Conservation (phyloP, 2,888 invertebrate genomes). For the Rhopalosiphum nymphaeae region DNA sequence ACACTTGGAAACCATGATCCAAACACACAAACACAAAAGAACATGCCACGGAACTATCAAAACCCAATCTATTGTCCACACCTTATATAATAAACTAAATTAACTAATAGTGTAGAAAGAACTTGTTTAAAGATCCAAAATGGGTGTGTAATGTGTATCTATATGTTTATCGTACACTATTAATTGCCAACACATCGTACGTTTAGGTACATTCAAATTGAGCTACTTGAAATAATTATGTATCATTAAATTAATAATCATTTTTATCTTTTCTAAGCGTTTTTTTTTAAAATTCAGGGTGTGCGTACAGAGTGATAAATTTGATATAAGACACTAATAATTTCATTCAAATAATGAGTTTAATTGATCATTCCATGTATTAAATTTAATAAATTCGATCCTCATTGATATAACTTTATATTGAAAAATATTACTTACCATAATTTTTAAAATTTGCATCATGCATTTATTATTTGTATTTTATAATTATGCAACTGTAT, state of each 20-base stretch:
- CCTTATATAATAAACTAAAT: slow-evolving; percentile 45
- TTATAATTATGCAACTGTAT: neutral
- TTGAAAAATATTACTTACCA: neutral
- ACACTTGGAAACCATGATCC: neutral
- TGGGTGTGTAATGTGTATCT: neutral
- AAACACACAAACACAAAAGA: slow-evolving; percentile 18
- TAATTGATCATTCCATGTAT: neutral
- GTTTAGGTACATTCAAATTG: neutral
- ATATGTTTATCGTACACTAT: neutral
- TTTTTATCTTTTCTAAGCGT: neutral
- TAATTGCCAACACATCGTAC: neutral
- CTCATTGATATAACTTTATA: neutral
- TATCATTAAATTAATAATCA: slow-evolving; percentile 1
- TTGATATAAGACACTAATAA: neutral
- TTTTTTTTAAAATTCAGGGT: neutral
- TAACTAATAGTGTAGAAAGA: slow-evolving; percentile 21
- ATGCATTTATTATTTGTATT: neutral
- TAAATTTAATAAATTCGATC: neutral
- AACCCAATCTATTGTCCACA: slow-evolving; percentile 43
- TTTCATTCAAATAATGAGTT: neutral
- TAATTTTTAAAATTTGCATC: neutral
- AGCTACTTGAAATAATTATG: neutral
- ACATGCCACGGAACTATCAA: slow-evolving; percentile 14
- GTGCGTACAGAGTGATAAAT: neutral
- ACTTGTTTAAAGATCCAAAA: slow-evolving; percentile 23